Conservation (phyloP, 2,797 vertebrate genomes). For the Leptatherina wallacei region DNA sequence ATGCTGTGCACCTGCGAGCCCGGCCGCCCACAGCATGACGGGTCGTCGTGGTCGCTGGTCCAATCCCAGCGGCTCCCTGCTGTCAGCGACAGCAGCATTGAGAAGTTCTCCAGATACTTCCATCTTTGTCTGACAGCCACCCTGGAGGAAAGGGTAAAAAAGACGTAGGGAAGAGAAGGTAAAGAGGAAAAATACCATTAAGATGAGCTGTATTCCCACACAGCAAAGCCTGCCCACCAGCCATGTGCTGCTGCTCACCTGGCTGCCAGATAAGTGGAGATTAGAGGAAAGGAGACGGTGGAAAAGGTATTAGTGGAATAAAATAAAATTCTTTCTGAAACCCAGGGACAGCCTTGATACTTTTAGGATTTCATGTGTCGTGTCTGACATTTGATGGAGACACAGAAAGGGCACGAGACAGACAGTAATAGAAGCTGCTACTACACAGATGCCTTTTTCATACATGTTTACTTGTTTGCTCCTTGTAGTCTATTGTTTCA, state of each 20-base stretch:
- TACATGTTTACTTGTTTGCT: constrained; percentile 46
- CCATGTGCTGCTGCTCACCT: constrained; percentile 77
- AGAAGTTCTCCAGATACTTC: constrained; percentile 64
- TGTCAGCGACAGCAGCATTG: constrained; percentile 64
- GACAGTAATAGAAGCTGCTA: constrained; percentile 17
- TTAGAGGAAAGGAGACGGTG: constrained; percentile 74
- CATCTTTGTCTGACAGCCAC: constrained; percentile 71
- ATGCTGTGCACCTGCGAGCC: constrained; percentile 71
- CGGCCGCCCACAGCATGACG: constrained; percentile 61
- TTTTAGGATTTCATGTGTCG: constrained; percentile 71
- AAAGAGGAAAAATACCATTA: constrained; percentile 66
- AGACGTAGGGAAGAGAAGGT: constrained; percentile 54
- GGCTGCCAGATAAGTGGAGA: constrained; percentile 80
- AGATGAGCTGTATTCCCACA: constrained; percentile 76
- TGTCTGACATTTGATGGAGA: constrained; percentile 71
- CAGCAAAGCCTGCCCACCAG: constrained; percentile 80
- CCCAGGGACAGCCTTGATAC: constrained; percentile 66
- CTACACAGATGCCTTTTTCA: constrained; percentile 32
- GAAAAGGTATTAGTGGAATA: constrained; percentile 68
- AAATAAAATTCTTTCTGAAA: constrained; percentile 66
- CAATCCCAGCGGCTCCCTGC: constrained; percentile 71
- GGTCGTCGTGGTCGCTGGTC: constrained; percentile 48
- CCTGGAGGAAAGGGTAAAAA: constrained; percentile 63
- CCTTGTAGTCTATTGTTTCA: constrained; percentile 34
- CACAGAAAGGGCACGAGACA: constrained; percentile 53